These are phyloP conservation scores for Antitype chi DNA, from an alignment of 2,888 invertebrate species.

Conservation along the genomic window DNA sequence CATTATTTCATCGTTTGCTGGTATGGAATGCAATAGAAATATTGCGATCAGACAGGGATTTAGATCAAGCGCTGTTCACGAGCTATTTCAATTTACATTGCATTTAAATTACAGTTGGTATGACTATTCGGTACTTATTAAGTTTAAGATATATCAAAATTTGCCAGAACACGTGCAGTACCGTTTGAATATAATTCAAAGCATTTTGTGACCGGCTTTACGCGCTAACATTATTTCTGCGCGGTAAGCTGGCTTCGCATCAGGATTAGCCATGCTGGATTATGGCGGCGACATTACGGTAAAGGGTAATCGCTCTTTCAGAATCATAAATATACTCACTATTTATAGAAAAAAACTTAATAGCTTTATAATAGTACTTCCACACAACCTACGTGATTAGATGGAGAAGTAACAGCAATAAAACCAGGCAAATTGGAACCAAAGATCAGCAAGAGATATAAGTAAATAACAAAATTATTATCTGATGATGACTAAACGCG, in stretches of 20 bases:
- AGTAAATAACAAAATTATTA: conserved; percentile 4
- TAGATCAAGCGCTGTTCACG: not conserved
- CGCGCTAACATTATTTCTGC: conserved; percentile 55
- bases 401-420: conserved; percentile 9
- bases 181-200: conserved; percentile 52
- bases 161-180: conserved; percentile 22
- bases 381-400: conserved; percentile 16
- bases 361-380: conserved; percentile 29
- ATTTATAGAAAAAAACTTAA: conserved; percentile 33
- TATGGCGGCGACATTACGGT: conserved; percentile 52
- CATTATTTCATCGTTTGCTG: not conserved
- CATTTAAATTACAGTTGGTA: not conserved
- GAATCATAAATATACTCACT: conserved; percentile 45
- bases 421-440: conserved; percentile 4
- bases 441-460: conserved; percentile 2
- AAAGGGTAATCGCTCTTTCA: conserved; percentile 54
- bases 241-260: conserved; percentile 58
- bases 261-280: conserved; percentile 60
- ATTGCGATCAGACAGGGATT: not conserved
- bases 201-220: conserved; percentile 39
- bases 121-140: conserved; percentile 3
- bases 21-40: not conserved
- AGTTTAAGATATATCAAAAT: conserved; percentile 1
- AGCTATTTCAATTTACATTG: not conserved
- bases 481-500: conserved; percentile 11